phyloP scores from a whole-genome alignment of 2,888 invertebrate species.

The Doris montereyensis region DNA sequence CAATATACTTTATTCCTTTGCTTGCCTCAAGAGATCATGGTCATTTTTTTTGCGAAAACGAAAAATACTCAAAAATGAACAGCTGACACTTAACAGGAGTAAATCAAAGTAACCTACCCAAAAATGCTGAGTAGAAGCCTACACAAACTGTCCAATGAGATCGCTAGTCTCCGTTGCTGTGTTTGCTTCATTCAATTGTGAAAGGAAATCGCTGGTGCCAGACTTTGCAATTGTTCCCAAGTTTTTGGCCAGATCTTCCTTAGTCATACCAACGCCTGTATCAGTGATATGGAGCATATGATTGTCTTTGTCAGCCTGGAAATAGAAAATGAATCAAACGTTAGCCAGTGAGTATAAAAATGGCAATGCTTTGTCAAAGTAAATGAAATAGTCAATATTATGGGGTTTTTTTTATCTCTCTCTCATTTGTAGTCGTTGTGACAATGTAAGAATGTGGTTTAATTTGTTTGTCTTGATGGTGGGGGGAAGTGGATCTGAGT shows the following conservation, averaged over 20 bases:
- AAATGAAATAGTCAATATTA: too few species aligned
- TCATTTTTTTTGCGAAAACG: neutral
- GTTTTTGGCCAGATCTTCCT: slow-evolving; percentile 92
- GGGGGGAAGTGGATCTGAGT: too few species aligned
- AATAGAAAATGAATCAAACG: too few species aligned
- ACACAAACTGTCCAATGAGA: slow-evolving; percentile 99
- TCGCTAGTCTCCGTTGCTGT: slow-evolving; percentile 85
- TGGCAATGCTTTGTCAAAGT: too few species aligned
- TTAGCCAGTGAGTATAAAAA: too few species aligned
- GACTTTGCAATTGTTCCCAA: slow-evolving; percentile 99
- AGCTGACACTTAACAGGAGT: neutral
- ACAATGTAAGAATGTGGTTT: too few species aligned
- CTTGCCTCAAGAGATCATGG: too few species aligned
- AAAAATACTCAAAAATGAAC: neutral
- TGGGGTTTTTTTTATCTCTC: too few species aligned
- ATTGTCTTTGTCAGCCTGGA: slow-evolving; percentile 90
- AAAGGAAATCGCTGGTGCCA: slow-evolving; percentile 95
- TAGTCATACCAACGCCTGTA: slow-evolving; percentile 98
- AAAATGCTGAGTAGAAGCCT: slow-evolving; percentile 98
- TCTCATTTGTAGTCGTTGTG: too few species aligned
- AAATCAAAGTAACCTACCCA: slow-evolving; percentile 75
- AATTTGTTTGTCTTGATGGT: too few species aligned
- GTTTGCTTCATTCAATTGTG: slow-evolving; percentile 81
- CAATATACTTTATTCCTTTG: too few species aligned
- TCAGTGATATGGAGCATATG: slow-evolving; percentile 94